These are phyloP conservation scores for Tetranychus piercei DNA, from an alignment of 2,888 invertebrate species.

Conservation along the genomic window DNA sequence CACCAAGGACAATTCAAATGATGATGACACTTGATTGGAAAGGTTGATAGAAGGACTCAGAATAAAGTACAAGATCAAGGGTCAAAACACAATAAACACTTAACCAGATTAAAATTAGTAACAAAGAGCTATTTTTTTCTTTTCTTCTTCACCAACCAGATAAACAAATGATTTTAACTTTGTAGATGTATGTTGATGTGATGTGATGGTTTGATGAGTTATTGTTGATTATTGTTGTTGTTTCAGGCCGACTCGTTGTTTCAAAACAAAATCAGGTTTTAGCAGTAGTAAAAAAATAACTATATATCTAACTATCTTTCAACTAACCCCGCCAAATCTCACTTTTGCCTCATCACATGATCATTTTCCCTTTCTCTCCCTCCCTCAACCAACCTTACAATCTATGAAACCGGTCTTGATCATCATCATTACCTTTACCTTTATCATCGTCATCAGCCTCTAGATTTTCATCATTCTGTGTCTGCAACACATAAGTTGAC, in stretches of 20 bases:
- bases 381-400: neutral
- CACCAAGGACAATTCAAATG: too few species aligned
- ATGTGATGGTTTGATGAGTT: neutral
- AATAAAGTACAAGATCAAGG: too few species aligned
- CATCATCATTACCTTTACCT: neutral
- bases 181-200: neutral
- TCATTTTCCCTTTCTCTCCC: slow-evolving; percentile 1
- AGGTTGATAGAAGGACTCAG: too few species aligned
- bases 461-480: neutral
- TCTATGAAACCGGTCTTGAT: neutral
- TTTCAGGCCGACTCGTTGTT: neutral
- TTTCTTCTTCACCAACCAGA: too few species aligned
- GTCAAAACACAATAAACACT: too few species aligned
- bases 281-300: neutral
- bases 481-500: neutral
- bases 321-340: neutral
- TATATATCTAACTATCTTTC: neutral
- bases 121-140: too few species aligned
- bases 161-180: too few species aligned
- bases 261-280: neutral
- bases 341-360: neutral
- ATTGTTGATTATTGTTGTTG: neutral
- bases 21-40: too few species aligned
- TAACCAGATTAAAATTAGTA: too few species aligned
- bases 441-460: neutral